A percentile compares a stretch with the other conserved stretches of the same genome.
Evolutionary conservation across 2,797 vertebrate species (phyloP).

Genomic region (Naso thynnoides): DNA sequence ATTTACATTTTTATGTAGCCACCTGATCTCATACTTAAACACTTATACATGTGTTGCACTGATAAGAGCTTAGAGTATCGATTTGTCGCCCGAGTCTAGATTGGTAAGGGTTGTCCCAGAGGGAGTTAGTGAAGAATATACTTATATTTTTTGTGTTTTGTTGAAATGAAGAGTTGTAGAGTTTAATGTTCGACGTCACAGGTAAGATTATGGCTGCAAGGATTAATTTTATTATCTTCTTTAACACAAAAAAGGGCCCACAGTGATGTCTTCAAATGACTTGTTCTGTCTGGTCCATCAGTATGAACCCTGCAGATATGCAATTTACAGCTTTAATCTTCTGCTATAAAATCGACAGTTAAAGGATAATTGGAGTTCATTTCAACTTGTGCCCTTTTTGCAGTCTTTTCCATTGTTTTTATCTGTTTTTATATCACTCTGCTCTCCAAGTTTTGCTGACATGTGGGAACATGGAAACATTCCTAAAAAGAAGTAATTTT

Average conservation of each 20-base stretch:
- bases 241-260: neutral
- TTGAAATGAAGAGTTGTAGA: neutral
- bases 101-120: neutral
- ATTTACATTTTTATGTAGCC: conserved; percentile 51
- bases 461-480: too few species aligned
- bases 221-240: neutral
- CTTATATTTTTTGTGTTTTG: neutral
- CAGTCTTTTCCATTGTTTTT: neutral
- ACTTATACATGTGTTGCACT: conserved; percentile 19
- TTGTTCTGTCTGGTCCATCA: neutral
- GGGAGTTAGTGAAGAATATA: neutral
- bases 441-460: neutral
- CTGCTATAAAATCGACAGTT: neutral
- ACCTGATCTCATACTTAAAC: conserved; percentile 39
- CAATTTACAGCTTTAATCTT: neutral
- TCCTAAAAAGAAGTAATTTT: neutral
- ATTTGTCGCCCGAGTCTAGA: conserved; percentile 9
- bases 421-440: neutral
- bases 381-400: neutral
- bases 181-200: neutral
- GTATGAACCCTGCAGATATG: conserved; percentile 2
- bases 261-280: neutral
- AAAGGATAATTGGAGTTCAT: neutral
- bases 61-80: conserved; percentile 12
- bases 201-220: neutral